Base-by-base conservation (phyloP, 2,113 vertebrate genomes). In the Pithys albifrons region DNA sequence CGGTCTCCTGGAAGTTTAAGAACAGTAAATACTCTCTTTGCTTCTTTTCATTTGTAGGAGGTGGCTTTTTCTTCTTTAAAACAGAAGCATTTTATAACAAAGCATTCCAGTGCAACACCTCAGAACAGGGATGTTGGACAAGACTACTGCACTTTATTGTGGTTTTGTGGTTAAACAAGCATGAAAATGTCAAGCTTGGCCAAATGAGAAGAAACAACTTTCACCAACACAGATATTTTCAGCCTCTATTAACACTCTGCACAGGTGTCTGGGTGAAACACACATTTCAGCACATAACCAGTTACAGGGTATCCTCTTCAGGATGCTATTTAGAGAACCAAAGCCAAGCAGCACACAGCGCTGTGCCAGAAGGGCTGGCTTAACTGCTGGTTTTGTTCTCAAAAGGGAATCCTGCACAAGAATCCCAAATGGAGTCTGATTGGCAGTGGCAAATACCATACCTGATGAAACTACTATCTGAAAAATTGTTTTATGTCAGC, bases 131-230 rank as follows among this genome's bases (percentile, higher is more conserved):
- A 85, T 79, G 74, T 27, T 91, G 93, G 95, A 95, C n/a, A 58
- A 66, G 74, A 79, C 18, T 92, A 62, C 77, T 91, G 58, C 31
- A 28, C 88, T 91, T 95, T 84, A 84, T 81, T 94, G 95, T 82
- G 95, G 94, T 93, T 94, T 94, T 84, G 93, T 95, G 93, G 93
- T 96, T 96, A 93, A 95, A 94, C 77, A 88, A 92, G 77, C 57
- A 89, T 35, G 58, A 82, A 87, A 92, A 81, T 1, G 9, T 41
- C 65, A 81, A 87, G 89, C 61, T 72, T 55, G 28, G 83, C 80
- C 65, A 85, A 95, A 84, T 91, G 64, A 86, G 46, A 94, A 82
- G 81, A 64, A 94, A 89, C 55, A 87, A 81, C 73, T 74, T 95
- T 93, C 84, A 76, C 76, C 69, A 89, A 91, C 20, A 46, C 55